These are phyloP conservation scores for Threskiornis aethiopicus DNA, from an alignment of 2,797 vertebrate species.

Conservation along the genomic window DNA sequence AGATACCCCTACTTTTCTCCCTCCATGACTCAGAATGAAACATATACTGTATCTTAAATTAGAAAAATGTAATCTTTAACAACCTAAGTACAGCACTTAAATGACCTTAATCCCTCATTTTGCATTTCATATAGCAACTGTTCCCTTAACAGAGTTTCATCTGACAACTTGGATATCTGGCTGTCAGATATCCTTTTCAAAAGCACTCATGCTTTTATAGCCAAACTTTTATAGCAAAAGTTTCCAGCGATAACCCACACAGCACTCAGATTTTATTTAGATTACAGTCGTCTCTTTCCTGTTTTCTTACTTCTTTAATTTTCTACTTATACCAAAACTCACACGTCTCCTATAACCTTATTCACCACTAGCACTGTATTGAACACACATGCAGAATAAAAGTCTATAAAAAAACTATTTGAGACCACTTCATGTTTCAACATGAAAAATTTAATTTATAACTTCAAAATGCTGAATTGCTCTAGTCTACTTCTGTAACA, in stretches of 20 bases:
- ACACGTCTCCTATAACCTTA: background rate
- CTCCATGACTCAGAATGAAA: slow-evolving; percentile 8
- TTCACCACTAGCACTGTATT: background rate
- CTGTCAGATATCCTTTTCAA: background rate
- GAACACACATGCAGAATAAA: background rate
- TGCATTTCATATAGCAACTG: background rate
- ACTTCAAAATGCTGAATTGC: background rate
- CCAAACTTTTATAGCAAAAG: background rate
- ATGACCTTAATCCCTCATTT: slow-evolving; percentile 1
- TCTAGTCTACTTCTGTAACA: background rate
- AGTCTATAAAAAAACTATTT: background rate
- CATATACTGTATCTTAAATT: background rate
- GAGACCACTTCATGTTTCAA: background rate
- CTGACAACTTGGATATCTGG: background rate
- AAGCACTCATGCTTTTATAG: background rate
- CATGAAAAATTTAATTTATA: background rate
- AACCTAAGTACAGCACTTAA: background rate
- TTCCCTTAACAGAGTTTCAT: background rate
- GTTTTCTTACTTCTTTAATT: background rate
- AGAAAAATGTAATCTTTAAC: slow-evolving; percentile 28
- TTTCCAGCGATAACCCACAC: background rate
- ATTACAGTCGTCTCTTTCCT: background rate
- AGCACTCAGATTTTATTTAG: background rate
- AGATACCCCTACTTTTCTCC: background rate
- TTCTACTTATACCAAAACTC: background rate